A percentile compares a stretch with the other conserved stretches of the same genome.
Evolutionary conservation across 2,797 vertebrate genomes (phyloP).

Genomic region (Chelon auratus): DNA sequence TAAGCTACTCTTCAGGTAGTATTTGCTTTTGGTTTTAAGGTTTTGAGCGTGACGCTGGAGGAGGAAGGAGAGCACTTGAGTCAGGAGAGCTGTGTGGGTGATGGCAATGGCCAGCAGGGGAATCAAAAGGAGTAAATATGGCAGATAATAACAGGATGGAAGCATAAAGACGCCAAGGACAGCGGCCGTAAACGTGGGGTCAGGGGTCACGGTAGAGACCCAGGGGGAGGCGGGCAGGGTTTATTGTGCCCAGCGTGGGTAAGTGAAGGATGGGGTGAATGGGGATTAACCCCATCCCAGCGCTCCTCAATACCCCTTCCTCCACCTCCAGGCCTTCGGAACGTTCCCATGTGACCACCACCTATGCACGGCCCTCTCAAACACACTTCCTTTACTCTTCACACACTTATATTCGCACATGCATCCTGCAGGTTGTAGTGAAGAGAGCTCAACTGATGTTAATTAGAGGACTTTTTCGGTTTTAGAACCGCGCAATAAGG

Average conservation of each 20-base stretch:
- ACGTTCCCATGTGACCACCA: slow-evolving; percentile 75
- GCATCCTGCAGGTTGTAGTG: slow-evolving; percentile 5
- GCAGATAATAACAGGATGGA: slow-evolving; percentile 81
- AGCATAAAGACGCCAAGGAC: slow-evolving; percentile 75
- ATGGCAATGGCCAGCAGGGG: slow-evolving; percentile 59
- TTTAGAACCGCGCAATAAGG: background rate
- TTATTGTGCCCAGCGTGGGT: slow-evolving; percentile 75
- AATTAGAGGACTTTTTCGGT: background rate
- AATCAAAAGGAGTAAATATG: slow-evolving; percentile 84
- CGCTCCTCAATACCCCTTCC: slow-evolving; percentile 79
- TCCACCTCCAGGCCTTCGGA: slow-evolving; percentile 49
- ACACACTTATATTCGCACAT: slow-evolving; percentile 33
- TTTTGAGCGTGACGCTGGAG: slow-evolving; percentile 34
- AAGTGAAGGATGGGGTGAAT: slow-evolving; percentile 83
- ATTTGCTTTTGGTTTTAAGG: slow-evolving; percentile 54
- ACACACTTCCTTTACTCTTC: slow-evolving; percentile 36
- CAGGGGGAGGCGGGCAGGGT: slow-evolving; percentile 67
- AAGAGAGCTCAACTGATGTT: background rate
- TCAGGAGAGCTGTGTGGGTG: slow-evolving; percentile 37
- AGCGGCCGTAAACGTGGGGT: slow-evolving; percentile 76
- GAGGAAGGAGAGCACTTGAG: slow-evolving; percentile 65
- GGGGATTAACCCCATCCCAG: slow-evolving; percentile 85
- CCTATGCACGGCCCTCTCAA: slow-evolving; percentile 57
- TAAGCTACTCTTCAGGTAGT: slow-evolving; percentile 49
- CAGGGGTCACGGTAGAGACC: slow-evolving; percentile 77